Conservation (phyloP, 2,797 vertebrate genomes). For the Gallirallus australis region DNA sequence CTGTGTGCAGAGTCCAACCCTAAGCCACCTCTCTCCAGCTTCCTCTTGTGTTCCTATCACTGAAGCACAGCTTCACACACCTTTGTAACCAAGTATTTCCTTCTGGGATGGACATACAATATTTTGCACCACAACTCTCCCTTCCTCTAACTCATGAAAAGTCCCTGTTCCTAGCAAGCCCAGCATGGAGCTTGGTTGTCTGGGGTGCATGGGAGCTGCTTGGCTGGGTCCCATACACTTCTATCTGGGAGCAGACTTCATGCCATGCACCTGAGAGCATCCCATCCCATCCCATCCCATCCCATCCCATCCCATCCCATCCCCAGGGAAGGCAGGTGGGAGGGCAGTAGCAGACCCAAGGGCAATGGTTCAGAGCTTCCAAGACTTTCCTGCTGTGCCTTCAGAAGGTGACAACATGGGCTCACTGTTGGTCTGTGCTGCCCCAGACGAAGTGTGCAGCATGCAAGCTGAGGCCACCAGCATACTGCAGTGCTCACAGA, state of each 20-base stretch:
- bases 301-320: no score
- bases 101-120: background rate
- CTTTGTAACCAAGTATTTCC: background rate
- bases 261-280: no score
- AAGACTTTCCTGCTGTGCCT: background rate
- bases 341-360: background rate
- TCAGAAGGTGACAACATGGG: background rate
- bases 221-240: fast-evolving
- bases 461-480: background rate
- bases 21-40: background rate
- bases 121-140: fast-evolving
- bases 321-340: no score
- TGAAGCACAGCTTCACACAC: background rate
- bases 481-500: fast-evolving
- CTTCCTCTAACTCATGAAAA: background rate
- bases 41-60: fast-evolving
- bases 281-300: no score
- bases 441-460: background rate
- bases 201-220: fast-evolving
- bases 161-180: background rate
- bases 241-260: background rate
- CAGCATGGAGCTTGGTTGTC: fast-evolving
- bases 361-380: background rate
- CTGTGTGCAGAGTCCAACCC: background rate
- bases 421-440: fast-evolving